Percentiles rank a stretch among this genome's conserved stretches.
phyloP scores from a whole-genome alignment of 2,888 invertebrate genomes.

The Timema cristinae region DNA sequence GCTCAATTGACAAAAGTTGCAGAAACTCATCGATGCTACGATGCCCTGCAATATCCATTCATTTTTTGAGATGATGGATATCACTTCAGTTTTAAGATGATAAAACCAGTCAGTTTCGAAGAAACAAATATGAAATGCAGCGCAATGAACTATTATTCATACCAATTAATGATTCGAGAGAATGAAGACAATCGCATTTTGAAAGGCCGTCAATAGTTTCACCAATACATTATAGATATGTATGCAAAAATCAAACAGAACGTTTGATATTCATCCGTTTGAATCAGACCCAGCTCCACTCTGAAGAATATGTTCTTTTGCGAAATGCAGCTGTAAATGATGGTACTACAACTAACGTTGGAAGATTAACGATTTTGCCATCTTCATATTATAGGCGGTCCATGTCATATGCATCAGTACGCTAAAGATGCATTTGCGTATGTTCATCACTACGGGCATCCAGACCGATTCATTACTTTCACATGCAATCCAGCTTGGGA shows the following conservation, averaged over 20 bases:
- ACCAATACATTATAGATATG: constrained; percentile 33
- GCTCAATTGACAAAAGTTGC: constrained; percentile 21
- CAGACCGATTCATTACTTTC: constrained; percentile 26
- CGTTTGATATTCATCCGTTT: no score
- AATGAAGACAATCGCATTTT: no score
- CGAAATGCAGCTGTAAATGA: no score
- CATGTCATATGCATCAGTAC: constrained; percentile 20
- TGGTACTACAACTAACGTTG: no score
- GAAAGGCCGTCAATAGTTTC: no score
- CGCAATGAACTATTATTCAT: constrained; percentile 17
- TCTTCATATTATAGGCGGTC: constrained; percentile 10
- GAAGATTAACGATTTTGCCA: constrained; percentile 14
- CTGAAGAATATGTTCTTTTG: no score
- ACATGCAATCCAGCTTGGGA: no score
- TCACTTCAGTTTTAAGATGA: constrained; percentile 15
- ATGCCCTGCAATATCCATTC: constrained; percentile 36
- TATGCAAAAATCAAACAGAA: constrained; percentile 32
- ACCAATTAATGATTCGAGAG: constrained; percentile 9
- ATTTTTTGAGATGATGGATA: constrained; percentile 31
- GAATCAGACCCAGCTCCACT: no score
- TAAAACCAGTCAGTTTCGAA: constrained; percentile 12
- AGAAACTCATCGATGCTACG: constrained; percentile 18
- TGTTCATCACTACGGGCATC: constrained; percentile 17
- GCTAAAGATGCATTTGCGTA: constrained; percentile 25
- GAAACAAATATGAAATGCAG: not conserved